Base-by-base conservation (phyloP, 2,113 vertebrate genomes). In the Rhinichthys klamathensis region DNA sequence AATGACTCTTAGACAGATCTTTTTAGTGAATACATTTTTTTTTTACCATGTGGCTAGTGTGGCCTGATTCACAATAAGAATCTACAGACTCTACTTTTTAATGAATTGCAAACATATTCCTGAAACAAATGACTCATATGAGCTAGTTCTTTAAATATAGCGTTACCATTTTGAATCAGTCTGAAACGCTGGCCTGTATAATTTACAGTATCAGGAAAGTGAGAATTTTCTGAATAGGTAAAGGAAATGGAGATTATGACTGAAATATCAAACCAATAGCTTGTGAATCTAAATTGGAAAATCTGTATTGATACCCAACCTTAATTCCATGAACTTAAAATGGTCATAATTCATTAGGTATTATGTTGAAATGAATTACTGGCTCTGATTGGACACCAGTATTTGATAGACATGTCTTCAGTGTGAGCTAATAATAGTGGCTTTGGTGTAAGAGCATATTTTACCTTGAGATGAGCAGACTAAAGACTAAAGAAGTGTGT, bases 371-470 rank as follows among this genome's bases (percentile, higher is more conserved):
- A 15, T 61, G 0, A n/a, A 46, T 80, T 6, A 32, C 21, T 16
- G 25, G 3, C 23, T 79, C 56, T 78, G 13, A 67, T 56, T 69
- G 60, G 60, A 76, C 73, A 67, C 11, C 27, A 8, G n/a, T 38
- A 16, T 35, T 23, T 49, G 41, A 46, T 70, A 75, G 4, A 11
- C 6, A n/a, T 74, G 41, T 41, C 21, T 78, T 38, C 54, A 60
- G 4, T 60, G 12, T 41, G 41, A 67, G 56, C 56, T 44, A 9
- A 41, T 58, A 13, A 56, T 25, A 27, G 38, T 85, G 84, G 84
- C 78, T 85, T 80, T 85, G 84, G 84, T 85, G 56, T 73, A 60
- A 63, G 54, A 49, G 69, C 77, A 61, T 85, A 5, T 35, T 49
- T 56, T 51, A 80, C 35, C n/a, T 72, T 72, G 65, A 58, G 78